Base-by-base conservation (phyloP, 37 sponge, comb jelly and placozoan genomes). In the Mnemiopsis leidyi region DNA sequence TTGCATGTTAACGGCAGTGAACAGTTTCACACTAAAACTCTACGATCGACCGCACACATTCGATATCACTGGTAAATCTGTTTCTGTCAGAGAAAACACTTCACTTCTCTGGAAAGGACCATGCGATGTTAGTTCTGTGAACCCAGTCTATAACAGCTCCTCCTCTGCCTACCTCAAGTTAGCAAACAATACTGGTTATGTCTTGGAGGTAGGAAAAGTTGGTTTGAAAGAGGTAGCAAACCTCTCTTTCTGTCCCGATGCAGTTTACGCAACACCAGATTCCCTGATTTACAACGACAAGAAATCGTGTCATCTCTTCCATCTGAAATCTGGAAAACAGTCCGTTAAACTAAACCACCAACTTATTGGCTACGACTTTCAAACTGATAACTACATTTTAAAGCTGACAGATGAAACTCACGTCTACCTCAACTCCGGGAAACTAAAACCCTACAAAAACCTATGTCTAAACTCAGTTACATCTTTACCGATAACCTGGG, bases 401-500 rank as follows among this genome's bases (percentile, higher is more conserved):
- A 77, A 32, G 18, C 0, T 3, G 1, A 32, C 26, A 16, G 79
- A 34, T 18, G 20, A 28, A 13, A 18, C 20, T 32, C 20, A 32
- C 32, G 36, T 13, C 18, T 77, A 31, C 36, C 32, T 32, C 2
- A 32, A 77, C 20, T 77, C 35, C 18, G 3, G 33, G 26, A 31
- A 33, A 77, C 18, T 77, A 3, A 26, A 77, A 16, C 20, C 79
- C 20, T 85, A 40, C 35, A 35, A 38, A 0, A 85, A 85, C 61
- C 36, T 5, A 2, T 21, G 90, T 38, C 24, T 85, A 23, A 23
- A 23, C 61, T 85, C 90, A 9, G 61, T 85, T 40, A 23, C 24
- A 32, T 23, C 24, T 23, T 3, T 85, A 40, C 90, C 90, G 1
- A 85, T 85, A 13, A 28, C 90, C 61, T 85, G 90, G 90, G 61